Evolutionary conservation across 2,888 invertebrate species (phyloP), one percentile per base, ranked within the genome.

Genomic region (Agriopis marginaria): DNA sequence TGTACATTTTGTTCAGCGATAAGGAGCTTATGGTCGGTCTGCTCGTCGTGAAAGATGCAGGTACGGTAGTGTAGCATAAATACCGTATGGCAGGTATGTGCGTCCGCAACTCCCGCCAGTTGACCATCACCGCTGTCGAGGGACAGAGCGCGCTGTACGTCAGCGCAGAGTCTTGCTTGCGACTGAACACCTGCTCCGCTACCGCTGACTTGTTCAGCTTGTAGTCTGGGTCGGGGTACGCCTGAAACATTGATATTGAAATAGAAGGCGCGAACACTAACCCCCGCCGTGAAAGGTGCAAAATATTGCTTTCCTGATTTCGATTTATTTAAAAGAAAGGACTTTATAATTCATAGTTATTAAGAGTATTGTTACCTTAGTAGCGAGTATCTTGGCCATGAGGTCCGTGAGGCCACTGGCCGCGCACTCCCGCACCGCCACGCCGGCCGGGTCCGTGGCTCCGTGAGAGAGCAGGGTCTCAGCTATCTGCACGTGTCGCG

Each of bases 171-270:
- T 74, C 75, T 23, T 51, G 69, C 47, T 69, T 68, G 45, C 95
- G 93, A 12, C 92, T 90, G 76, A 93, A 87, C 75, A 96, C 94
- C 23, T 95, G 94, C 79, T 96, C 96, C 0, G 96, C 96, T 89
- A 98, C 96, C 0, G 96, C 96, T 75, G 97, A 97, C 86, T 98
- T 98, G 91, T 99, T 99, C 59, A 99, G 96, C 89, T 98, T 98
- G 89, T 97, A 97, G 82, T 99, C 99, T 0, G 97, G 97, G 90
- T 99, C 99, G 0, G 97, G 96, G 88, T 98, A 97, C 0, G 98
- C 98, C 95, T 96, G 86, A n/a, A 47, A n/a, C n/a, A 47, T 47
- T 45, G 1, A 45, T 10, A 45, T 12, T 10, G 1, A 12, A 1
- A 3, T 45, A 4, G 0, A 45, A 10, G 5, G 2, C 10, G 11